phyloP scores from a whole-genome alignment of 2,113 vertebrate species.

The Phaethon lepturus region DNA sequence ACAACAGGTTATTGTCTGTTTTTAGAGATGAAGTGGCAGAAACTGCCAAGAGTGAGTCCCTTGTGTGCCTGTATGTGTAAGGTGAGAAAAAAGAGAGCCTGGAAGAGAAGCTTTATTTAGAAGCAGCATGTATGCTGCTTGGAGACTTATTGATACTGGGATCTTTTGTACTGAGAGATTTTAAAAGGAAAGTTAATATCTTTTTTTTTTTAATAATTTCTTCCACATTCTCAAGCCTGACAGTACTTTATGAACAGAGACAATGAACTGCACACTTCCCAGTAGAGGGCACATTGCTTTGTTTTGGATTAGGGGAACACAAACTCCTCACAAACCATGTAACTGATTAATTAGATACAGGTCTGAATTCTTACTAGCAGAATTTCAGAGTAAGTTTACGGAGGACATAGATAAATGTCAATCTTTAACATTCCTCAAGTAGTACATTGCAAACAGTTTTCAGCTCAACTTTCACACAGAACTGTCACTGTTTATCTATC shows the following conservation, averaged over 20 bases:
- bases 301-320: background rate
- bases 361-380: background rate
- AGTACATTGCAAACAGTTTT: background rate
- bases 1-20: background rate
- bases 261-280: background rate
- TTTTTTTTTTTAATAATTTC: background rate
- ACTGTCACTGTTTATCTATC: background rate
- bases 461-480: background rate
- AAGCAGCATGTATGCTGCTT: background rate
- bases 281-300: background rate
- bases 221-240: background rate
- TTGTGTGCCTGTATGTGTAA: background rate
- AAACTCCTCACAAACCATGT: background rate
- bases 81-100: background rate
- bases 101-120: constrained; percentile 1
- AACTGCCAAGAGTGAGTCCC: background rate
- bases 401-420: background rate
- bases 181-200: background rate
- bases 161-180: background rate
- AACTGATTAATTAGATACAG: background rate
- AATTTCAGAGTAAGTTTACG: background rate
- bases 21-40: constrained; percentile 6
- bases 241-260: background rate
- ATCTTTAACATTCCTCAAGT: background rate
- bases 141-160: background rate